phyloP scores from a whole-genome alignment of 2,888 invertebrate species.

The Epirrhoe tristata region DNA sequence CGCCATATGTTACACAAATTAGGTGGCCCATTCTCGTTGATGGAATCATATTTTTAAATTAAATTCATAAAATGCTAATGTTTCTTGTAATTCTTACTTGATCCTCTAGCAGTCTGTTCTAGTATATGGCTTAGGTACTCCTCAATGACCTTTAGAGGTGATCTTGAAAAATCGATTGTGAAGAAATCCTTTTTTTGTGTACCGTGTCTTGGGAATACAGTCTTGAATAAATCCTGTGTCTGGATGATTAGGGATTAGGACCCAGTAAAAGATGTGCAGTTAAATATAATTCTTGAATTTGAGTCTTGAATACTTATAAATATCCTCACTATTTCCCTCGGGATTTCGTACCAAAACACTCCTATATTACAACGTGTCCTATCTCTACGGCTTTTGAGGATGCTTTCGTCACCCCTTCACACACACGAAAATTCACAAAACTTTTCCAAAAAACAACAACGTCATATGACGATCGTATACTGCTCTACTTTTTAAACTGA shows the following conservation, averaged over 20 bases:
- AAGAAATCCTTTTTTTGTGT: too few relatives aligned
- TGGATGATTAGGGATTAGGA: too few relatives aligned
- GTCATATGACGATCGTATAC: not conserved
- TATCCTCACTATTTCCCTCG: not conserved
- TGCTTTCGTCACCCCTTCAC: constrained; percentile 21
- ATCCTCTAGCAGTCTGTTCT: too few relatives aligned
- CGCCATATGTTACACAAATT: constrained; percentile 41
- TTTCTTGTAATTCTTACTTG: not conserved
- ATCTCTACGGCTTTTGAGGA: constrained; percentile 19
- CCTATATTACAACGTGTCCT: constrained; percentile 27
- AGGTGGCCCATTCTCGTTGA: constrained; percentile 20
- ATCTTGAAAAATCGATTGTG: too few relatives aligned
- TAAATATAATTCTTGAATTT: not conserved
- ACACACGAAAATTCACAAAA: constrained; percentile 31
- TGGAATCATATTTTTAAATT: constrained; percentile 17
- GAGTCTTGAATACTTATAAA: not conserved
- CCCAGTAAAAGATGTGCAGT: not conserved
- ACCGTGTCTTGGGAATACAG: too few relatives aligned
- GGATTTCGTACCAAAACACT: constrained; percentile 12
- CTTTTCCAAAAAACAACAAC: not conserved
- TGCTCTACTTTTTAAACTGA: not conserved
- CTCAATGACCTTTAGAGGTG: too few relatives aligned
- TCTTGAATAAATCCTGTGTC: too few relatives aligned
- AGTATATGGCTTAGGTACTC: too few relatives aligned
- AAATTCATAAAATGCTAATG: not conserved